phyloP scores from a whole-genome alignment of 2,797 vertebrate species.

The Sebastes nivosus region DNA sequence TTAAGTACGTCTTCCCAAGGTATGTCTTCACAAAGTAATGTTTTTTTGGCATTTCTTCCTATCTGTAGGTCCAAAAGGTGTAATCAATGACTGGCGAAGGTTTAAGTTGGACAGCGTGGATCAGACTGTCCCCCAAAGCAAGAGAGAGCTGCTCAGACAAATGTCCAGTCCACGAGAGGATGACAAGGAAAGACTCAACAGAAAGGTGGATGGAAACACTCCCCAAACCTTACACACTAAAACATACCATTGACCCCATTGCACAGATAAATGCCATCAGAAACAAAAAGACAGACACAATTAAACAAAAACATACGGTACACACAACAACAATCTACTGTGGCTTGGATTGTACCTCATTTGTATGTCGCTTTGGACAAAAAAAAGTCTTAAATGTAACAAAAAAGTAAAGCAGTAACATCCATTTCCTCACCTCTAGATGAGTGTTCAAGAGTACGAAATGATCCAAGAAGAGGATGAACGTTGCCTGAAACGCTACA shows the following conservation, averaged over 20 bases:
- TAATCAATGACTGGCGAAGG: slow-evolving; percentile 95
- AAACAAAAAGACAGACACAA: too few relatives aligned
- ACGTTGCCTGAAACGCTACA: slow-evolving; percentile 87
- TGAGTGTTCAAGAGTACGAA: slow-evolving; percentile 94
- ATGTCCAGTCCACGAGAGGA: slow-evolving; percentile 90
- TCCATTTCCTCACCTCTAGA: slow-evolving; percentile 72
- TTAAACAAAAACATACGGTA: neutral
- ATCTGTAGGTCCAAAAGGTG: slow-evolving; percentile 91
- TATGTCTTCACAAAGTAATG: neutral
- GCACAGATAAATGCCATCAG: neutral
- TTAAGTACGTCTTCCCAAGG: neutral
- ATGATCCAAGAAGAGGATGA: slow-evolving; percentile 91
- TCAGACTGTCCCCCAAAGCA: slow-evolving; percentile 80
- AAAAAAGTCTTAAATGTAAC: neutral
- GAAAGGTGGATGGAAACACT: slow-evolving; percentile 81
- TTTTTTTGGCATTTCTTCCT: neutral
- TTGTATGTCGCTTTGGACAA: neutral
- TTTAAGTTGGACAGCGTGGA: slow-evolving; percentile 94
- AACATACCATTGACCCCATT: too few relatives aligned
- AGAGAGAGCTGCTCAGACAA: slow-evolving; percentile 91
- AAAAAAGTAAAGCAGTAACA: neutral
- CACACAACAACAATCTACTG: neutral
- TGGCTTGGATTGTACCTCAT: neutral
- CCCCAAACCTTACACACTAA: neutral
- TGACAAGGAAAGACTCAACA: slow-evolving; percentile 84